phyloP scores from a whole-genome alignment of 2,113 vertebrate species.

The Spermophilus dauricus region DNA sequence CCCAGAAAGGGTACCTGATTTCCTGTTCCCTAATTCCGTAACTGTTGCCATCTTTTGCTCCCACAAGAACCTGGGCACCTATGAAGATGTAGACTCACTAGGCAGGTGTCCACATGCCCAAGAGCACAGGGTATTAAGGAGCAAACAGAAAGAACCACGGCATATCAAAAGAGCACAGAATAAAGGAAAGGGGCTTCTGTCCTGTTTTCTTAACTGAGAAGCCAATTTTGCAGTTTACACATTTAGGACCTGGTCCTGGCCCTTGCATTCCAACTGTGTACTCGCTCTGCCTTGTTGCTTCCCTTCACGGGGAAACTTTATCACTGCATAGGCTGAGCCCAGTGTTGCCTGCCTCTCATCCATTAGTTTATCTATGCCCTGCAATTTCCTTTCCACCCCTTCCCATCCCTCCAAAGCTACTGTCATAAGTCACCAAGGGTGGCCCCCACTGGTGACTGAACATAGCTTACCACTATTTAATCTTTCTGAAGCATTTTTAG shows the following conservation, averaged over 20 bases:
- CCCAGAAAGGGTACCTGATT: background rate
- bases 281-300: background rate
- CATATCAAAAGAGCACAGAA: background rate
- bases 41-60: background rate
- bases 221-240: background rate
- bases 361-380: background rate
- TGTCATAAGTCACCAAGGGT: background rate
- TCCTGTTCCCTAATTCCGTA: fast-evolving
- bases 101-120: background rate
- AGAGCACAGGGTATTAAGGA: background rate
- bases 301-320: background rate
- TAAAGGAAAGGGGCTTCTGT: background rate
- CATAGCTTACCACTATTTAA: background rate
- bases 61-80: fast-evolving
- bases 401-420: background rate
- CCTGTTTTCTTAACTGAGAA: background rate
- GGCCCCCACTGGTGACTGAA: background rate
- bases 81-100: background rate
- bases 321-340: background rate
- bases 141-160: background rate
- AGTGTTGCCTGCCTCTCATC: background rate
- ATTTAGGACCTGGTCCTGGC: background rate
- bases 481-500: background rate
- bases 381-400: background rate
- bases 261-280: background rate